Evolutionary conservation across 37 sponge, comb jelly and placozoan species (phyloP).

Genomic region (Corticium candelabrum): DNA sequence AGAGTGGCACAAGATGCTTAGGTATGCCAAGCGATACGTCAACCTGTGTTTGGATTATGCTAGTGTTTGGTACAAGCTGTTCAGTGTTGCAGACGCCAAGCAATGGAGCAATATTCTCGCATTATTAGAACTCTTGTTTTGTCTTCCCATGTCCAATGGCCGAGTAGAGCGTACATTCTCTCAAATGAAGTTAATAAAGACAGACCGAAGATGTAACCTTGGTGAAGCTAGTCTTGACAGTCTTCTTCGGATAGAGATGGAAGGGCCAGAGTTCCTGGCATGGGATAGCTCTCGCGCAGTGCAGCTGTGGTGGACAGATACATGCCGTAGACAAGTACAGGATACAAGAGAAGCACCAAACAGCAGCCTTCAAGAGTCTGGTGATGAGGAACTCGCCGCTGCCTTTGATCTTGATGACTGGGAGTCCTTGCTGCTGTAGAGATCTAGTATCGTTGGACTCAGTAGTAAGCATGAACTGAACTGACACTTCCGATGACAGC

Average conservation of each 20-base stretch:
- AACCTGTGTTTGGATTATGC: background rate
- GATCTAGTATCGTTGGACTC: too few species aligned
- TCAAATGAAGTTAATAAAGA: background rate
- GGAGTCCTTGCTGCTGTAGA: too few species aligned
- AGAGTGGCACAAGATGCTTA: background rate
- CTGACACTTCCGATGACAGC: too few species aligned
- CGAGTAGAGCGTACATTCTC: constrained; percentile 5
- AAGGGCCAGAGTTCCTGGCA: background rate
- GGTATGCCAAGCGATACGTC: background rate
- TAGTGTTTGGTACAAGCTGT: background rate
- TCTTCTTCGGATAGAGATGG: background rate
- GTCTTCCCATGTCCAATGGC: background rate
- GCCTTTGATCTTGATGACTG: too few species aligned
- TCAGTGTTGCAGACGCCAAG: background rate
- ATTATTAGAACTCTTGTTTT: background rate
- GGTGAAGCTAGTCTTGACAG: background rate
- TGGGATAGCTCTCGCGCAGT: background rate
- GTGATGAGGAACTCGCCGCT: too few species aligned
- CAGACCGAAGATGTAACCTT: background rate
- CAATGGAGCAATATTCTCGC: background rate
- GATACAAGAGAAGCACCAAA: too few species aligned
- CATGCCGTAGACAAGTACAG: background rate
- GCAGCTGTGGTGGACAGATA: background rate
- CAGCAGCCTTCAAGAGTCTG: too few species aligned
- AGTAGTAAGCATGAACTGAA: too few species aligned